Evolutionary conservation across 1,140 invertebrate species (phyloP), one percentile per base, ranked within the genome.

Genomic region (Zaprionus inermis): DNA sequence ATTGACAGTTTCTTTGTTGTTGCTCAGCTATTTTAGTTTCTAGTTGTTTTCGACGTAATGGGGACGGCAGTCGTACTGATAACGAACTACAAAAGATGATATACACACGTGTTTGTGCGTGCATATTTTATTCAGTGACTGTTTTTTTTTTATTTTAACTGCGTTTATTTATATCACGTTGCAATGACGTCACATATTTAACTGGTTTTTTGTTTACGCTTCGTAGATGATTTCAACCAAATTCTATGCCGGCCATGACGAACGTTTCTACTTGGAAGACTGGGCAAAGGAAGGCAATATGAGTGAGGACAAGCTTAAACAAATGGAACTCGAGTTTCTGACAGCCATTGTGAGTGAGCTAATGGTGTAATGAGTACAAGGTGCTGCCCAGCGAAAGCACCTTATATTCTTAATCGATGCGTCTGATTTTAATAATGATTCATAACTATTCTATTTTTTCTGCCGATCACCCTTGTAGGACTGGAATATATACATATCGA

Each of bases 201-300:
- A 66, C 18, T 54, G 52, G 44, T 34, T 64, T 46, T 24, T 30
- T 20, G 20, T 51, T 78, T 67, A 24, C 28, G 1, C 4, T 12
- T 49, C 73, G 18, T 89, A 99, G 98, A 96, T 99, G 96, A 96
- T 99, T 81, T 98, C 98, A 28, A 98, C 97, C 81, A 99, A 99
- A 94, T 98, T 97, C 93, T 93, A 98, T 78, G 96, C 97, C 92
- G 98, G 98, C 91, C 96, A 97, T 92, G 98, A 97, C 57, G 96
- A 97, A 76, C 95, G 97, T 92, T 96, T 98, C 58, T 96, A 96
- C 85, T 96, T 97, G 86, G 94, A 95, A 63, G 97, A 98, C 93
- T 99, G 98, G 98, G 97, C 97, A 38, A 93, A 94, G 41, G 96
- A 96, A 22, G 96, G 95, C 9, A 95, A 96, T 65, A 92, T 98